Percentiles rank a stretch among this genome's conserved stretches.
Evolutionary conservation across 1,140 invertebrate species (phyloP).

Genomic region (Ruditapes philippinarum): DNA sequence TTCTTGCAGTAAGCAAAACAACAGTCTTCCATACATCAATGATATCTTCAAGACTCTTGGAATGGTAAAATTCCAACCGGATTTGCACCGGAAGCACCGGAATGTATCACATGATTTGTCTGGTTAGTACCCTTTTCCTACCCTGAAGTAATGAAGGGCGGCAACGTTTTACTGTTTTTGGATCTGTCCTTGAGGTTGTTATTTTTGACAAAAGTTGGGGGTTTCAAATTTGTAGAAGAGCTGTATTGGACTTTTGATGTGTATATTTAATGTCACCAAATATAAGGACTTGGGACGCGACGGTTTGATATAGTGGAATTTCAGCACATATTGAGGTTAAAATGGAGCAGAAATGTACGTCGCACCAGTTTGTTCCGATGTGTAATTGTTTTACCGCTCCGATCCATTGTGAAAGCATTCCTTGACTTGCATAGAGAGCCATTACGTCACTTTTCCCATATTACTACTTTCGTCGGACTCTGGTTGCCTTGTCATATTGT

Average conservation of each 20-base stretch:
- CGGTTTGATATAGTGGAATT: slow-evolving; percentile 72
- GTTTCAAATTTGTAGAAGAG: not conserved
- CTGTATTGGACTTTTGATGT: slow-evolving; percentile 64
- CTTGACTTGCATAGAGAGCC: slow-evolving; percentile 37
- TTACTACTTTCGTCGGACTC: slow-evolving; percentile 66
- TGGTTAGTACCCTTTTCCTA: slow-evolving; percentile 25
- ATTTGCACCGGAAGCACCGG: too few species aligned
- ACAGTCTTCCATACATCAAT: slow-evolving; percentile 80
- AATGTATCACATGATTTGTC: slow-evolving; percentile 65
- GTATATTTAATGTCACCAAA: slow-evolving; percentile 80
- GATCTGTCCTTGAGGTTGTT: slow-evolving; percentile 47
- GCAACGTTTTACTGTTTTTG: slow-evolving; percentile 10
- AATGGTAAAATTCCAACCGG: slow-evolving; percentile 68
- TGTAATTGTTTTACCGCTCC: slow-evolving; percentile 55
- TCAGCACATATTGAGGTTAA: slow-evolving; percentile 69
- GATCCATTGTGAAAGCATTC: slow-evolving; percentile 74
- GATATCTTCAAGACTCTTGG: slow-evolving; percentile 74
- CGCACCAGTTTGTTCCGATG: not conserved
- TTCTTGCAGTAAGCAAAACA: slow-evolving; percentile 77
- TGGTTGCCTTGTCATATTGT: slow-evolving; percentile 63
- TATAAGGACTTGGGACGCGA: slow-evolving; percentile 73
- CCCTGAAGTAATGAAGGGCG: slow-evolving; percentile 75
- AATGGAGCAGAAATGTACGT: not conserved
- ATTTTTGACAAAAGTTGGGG: slow-evolving; percentile 43
- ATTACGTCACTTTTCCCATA: slow-evolving; percentile 55